These are phyloP conservation scores for Elachura formosa DNA, from an alignment of 2,113 vertebrate species.

Conservation along the genomic window DNA sequence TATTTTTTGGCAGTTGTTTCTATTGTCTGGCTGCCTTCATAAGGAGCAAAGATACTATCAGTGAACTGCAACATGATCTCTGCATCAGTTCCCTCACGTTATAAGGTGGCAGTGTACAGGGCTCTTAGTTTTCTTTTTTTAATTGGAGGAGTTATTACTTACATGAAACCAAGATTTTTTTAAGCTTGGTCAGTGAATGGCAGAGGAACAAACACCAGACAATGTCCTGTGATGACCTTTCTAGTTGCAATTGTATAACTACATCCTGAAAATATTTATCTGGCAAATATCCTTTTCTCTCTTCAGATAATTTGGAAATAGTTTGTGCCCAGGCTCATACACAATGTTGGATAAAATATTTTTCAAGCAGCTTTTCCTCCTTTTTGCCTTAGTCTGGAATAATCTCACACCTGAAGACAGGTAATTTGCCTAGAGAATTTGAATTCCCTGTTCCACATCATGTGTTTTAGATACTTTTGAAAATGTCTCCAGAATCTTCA, in stretches of 20 bases:
- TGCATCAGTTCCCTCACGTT: neutral
- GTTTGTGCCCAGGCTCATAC: neutral
- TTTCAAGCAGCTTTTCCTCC: neutral
- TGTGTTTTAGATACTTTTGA: neutral
- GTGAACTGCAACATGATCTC: neutral
- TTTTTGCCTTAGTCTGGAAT: neutral
- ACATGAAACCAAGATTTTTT: neutral
- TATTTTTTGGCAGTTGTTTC: conserved; percentile 31
- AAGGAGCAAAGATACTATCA: conserved; percentile 21
- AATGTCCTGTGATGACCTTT: neutral
- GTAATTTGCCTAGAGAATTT: neutral
- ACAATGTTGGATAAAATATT: neutral
- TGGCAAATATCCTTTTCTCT: conserved; percentile 11
- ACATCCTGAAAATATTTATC: neutral
- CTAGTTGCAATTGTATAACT: neutral
- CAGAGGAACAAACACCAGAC: neutral
- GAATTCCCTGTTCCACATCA: neutral
- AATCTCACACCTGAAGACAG: neutral
- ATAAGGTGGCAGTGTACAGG: neutral
- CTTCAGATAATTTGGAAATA: neutral
- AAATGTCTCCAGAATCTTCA: neutral
- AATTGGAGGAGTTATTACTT: conserved; percentile 20
- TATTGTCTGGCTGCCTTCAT: neutral
- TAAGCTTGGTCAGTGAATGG: conserved; percentile 1
- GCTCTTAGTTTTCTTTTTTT: neutral